Evolutionary conservation across 2,797 vertebrate genomes (phyloP).

Genomic region (Spatula versicolor): DNA sequence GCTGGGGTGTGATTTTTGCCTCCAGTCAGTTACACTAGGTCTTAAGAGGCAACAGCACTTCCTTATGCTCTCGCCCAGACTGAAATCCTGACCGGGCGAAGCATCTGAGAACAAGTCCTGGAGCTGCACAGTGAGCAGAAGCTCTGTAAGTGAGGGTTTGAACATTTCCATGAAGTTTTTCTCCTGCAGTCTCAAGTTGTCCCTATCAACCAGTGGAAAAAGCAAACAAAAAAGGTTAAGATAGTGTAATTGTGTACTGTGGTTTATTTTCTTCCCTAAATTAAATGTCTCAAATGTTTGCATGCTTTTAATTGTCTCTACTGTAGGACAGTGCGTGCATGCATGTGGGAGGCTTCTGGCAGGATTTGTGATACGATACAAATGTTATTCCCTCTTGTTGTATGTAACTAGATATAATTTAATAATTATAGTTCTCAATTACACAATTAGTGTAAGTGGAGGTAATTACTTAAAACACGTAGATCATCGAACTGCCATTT

Average conservation of each 20-base stretch:
- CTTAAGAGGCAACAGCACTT: background rate
- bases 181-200: background rate
- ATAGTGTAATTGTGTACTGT: background rate
- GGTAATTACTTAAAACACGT: conserved; percentile 35
- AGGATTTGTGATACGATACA: conserved; percentile 21
- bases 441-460: conserved; percentile 63
- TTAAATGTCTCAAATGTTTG: background rate
- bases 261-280: background rate
- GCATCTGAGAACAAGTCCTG: background rate
- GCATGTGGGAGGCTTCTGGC: background rate
- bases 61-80: background rate
- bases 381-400: conserved; percentile 54
- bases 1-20: background rate
- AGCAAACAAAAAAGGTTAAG: background rate
- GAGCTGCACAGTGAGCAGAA: background rate
- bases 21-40: background rate
- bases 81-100: background rate
- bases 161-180: background rate
- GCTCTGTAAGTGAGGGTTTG: background rate
- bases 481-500: background rate
- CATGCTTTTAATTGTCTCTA: background rate
- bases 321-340: background rate
- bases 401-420: conserved; percentile 61
- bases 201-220: background rate
- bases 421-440: conserved; percentile 66